phyloP scores from a whole-genome alignment of 1,140 invertebrate genomes.

The Cherax quadricarinatus region DNA sequence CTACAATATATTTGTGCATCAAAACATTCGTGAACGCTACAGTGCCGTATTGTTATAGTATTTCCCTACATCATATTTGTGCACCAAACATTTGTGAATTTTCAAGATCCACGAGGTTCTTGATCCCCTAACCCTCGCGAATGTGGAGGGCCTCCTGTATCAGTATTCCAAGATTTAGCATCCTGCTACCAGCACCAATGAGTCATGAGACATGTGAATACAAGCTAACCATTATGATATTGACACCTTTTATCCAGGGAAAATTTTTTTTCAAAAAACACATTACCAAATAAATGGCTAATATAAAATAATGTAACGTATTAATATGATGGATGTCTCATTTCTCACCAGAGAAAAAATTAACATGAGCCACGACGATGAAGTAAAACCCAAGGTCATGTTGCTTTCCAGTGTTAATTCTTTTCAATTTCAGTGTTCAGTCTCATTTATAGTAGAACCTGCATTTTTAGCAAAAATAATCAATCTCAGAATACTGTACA shows the following conservation, averaged over 20 bases:
- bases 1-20: no score
- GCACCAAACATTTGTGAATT: no score
- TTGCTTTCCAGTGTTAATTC: not conserved
- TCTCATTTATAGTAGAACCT: not conserved
- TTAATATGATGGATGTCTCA: not conserved
- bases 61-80: no score
- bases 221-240: not conserved
- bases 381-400: not conserved
- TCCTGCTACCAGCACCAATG: not conserved
- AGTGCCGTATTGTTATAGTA: no score
- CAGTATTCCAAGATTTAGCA: constrained; percentile 27
- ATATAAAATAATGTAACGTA: not conserved
- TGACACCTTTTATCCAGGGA: not conserved
- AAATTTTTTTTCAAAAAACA: not conserved
- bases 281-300: not conserved
- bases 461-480: not conserved
- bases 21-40: no score
- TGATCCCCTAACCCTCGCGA: no score
- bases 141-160: no score
- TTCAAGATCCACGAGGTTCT: no score
- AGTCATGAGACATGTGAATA: not conserved
- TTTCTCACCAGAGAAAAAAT: not conserved
- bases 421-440: not conserved
- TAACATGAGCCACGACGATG: not conserved
- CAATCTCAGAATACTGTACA: not conserved